Conservation (phyloP, 2,113 vertebrate species). For the Naja naja region DNA sequence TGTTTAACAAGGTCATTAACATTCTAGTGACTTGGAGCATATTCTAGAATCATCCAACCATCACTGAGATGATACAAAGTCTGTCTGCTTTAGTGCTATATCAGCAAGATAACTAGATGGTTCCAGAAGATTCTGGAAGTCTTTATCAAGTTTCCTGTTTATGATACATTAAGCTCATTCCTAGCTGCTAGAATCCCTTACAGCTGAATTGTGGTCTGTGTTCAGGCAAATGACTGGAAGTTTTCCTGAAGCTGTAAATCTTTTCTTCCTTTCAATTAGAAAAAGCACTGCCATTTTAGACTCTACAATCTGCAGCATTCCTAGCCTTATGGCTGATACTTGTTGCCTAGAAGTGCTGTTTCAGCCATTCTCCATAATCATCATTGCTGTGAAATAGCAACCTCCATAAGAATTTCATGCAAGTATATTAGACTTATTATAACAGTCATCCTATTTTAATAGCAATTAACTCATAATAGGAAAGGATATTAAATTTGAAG, state of each 20-base stretch:
- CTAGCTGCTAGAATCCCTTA: background rate
- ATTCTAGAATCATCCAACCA: background rate
- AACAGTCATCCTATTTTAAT: slow-evolving; percentile 58
- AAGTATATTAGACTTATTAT: slow-evolving; percentile 48
- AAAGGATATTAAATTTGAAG: slow-evolving; percentile 58
- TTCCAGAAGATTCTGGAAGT: background rate
- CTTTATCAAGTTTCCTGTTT: background rate
- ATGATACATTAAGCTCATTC: background rate
- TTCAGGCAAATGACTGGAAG: background rate
- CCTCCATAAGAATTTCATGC: slow-evolving; percentile 50
- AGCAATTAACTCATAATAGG: slow-evolving; percentile 53
- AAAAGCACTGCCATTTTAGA: background rate
- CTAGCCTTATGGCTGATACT: background rate
- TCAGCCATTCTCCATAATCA: slow-evolving; percentile 34
- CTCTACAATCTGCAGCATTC: background rate
- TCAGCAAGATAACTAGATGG: background rate
- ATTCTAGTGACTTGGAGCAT: background rate
- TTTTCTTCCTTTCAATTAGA: background rate
- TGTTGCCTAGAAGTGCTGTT: slow-evolving; percentile 21
- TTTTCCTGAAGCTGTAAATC: background rate
- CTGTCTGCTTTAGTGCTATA: background rate
- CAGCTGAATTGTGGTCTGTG: background rate
- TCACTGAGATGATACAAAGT: background rate
- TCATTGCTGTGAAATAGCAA: slow-evolving; percentile 37
- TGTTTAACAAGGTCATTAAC: background rate